A percentile compares a stretch with the other conserved stretches of the same genome.
phyloP scores from a whole-genome alignment of 2,888 invertebrate genomes.

The Cerastis leucographa region DNA sequence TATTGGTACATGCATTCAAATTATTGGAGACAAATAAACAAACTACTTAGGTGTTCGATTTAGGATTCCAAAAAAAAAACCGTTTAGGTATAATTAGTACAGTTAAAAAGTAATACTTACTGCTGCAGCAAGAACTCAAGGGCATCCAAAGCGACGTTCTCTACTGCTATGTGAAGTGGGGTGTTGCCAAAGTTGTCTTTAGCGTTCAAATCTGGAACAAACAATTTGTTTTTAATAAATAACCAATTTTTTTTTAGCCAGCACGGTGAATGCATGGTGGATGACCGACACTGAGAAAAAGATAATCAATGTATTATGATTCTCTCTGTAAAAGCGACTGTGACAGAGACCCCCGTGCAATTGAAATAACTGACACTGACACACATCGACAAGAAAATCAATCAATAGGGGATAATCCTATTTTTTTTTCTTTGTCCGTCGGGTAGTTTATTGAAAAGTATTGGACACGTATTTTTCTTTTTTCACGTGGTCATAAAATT shows the following conservation, averaged over 20 bases:
- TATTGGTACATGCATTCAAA: background rate
- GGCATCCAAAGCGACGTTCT: slow-evolving; percentile 93
- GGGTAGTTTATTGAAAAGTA: too few relatives aligned
- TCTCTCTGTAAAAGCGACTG: background rate
- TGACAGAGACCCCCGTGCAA: background rate
- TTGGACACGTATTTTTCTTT: too few relatives aligned
- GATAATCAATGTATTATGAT: background rate
- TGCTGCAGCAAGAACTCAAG: slow-evolving; percentile 93
- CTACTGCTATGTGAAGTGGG: slow-evolving; percentile 95
- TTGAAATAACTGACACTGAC: background rate
- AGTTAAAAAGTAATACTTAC: slow-evolving; percentile 86
- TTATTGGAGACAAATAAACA: background rate
- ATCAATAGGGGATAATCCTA: too few relatives aligned
- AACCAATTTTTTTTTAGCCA: too few relatives aligned
- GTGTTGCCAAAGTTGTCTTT: slow-evolving; percentile 95
- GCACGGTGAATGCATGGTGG: background rate
- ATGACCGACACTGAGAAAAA: too few relatives aligned
- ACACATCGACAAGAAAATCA: background rate
- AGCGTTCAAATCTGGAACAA: slow-evolving; percentile 92
- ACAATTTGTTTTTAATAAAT: background rate
- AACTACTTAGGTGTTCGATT: background rate
- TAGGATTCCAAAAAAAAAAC: background rate
- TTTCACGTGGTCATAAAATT: too few relatives aligned
- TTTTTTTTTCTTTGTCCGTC: too few relatives aligned
- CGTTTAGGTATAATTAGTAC: background rate